phyloP scores from a whole-genome alignment of 2,888 invertebrate species.

The Meandrusa payeni region DNA sequence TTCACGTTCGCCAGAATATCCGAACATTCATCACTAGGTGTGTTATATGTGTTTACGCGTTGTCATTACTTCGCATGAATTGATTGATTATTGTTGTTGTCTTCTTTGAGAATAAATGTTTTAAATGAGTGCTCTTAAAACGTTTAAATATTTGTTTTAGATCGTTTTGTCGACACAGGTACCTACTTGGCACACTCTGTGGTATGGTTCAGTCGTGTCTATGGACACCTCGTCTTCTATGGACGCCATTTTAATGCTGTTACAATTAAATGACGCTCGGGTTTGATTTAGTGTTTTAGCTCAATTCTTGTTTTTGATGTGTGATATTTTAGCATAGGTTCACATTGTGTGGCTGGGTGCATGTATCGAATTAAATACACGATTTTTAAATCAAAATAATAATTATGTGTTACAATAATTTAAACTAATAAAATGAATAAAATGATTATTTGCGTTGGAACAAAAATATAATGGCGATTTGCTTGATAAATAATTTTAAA shows the following conservation, averaged over 20 bases:
- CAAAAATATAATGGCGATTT: constrained; percentile 20
- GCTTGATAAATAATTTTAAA: neutral
- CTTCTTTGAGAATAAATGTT: constrained; percentile 57
- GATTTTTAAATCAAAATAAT: constrained; percentile 35
- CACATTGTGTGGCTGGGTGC: constrained; percentile 79
- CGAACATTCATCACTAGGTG: constrained; percentile 56
- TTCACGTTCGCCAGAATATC: constrained; percentile 53
- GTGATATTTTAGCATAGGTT: constrained; percentile 40
- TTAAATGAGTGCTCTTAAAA: constrained; percentile 51
- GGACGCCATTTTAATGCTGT: constrained; percentile 39
- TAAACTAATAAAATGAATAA: constrained; percentile 24
- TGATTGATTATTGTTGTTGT: constrained; percentile 69
- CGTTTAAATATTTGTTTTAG: constrained; percentile 50
- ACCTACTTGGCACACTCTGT: constrained; percentile 78
- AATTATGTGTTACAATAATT: constrained; percentile 23
- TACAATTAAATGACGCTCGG: constrained; percentile 38
- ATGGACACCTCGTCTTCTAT: constrained; percentile 46
- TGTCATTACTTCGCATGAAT: constrained; percentile 75
- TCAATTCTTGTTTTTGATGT: constrained; percentile 32
- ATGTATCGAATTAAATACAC: constrained; percentile 62
- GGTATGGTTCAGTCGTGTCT: constrained; percentile 53
- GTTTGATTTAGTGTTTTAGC: constrained; percentile 42
- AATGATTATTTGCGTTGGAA: constrained; percentile 28
- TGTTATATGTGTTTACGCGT: constrained; percentile 72
- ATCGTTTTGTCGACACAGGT: constrained; percentile 59